phyloP scores from a whole-genome alignment of 2,797 vertebrate genomes.

The Crocidura indochinensis region DNA sequence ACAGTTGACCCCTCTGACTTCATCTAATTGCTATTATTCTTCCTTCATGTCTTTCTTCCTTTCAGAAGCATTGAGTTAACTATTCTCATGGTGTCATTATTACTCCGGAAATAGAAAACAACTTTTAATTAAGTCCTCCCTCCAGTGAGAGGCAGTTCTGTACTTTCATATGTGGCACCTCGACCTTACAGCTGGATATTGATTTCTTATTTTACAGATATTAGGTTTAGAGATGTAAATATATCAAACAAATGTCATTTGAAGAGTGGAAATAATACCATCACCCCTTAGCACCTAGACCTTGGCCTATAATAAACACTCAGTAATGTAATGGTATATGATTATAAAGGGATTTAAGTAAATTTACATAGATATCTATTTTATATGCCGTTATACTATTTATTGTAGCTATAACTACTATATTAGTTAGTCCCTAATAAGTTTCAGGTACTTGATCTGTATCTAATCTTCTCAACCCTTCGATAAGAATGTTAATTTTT shows the following conservation, averaged over 20 bases:
- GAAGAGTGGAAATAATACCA: background rate
- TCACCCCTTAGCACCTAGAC: background rate
- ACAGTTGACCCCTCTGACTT: background rate
- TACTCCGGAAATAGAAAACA: background rate
- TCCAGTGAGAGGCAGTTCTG: background rate
- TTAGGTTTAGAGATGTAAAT: background rate
- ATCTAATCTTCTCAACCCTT: no score
- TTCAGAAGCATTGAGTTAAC: background rate
- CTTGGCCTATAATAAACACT: background rate
- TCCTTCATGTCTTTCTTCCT: background rate
- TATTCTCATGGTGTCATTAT: background rate
- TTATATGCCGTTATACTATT: background rate
- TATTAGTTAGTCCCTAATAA: background rate
- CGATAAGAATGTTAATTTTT: no score
- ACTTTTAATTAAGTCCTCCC: background rate
- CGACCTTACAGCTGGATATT: background rate
- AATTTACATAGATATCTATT: conserved; percentile 7
- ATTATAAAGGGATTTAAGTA: background rate
- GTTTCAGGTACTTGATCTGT: background rate
- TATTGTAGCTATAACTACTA: background rate
- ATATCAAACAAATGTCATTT: background rate
- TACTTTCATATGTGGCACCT: background rate
- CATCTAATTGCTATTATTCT: background rate
- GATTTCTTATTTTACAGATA: no score
- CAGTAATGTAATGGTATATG: background rate